Evolutionary conservation across 2,888 invertebrate genomes (phyloP).

Genomic region (Metellina segmentata): DNA sequence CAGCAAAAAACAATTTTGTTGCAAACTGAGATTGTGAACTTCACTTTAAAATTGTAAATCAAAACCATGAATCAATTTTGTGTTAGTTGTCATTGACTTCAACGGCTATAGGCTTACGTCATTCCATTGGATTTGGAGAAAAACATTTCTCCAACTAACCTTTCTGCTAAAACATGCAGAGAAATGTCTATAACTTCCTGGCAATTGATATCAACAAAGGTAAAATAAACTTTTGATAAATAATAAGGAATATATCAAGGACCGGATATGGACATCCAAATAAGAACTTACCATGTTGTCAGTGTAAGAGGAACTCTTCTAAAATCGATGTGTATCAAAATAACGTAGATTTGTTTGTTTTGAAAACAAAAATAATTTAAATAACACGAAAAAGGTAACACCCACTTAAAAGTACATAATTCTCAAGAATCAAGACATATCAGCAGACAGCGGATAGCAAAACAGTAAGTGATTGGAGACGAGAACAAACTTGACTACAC

Average conservation of each 20-base stretch:
- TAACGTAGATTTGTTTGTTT: background rate
- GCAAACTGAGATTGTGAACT: too few relatives aligned
- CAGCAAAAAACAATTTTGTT: too few relatives aligned
- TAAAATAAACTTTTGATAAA: background rate
- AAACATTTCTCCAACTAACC: too few relatives aligned
- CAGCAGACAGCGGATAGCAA: constrained; percentile 50
- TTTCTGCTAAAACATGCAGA: too few relatives aligned
- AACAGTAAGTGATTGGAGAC: background rate
- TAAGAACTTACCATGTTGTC: constrained; percentile 63
- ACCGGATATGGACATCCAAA: constrained; percentile 5
- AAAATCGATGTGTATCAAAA: constrained; percentile 23
- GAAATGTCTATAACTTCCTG: too few relatives aligned
- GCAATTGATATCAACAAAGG: background rate
- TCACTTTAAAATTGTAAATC: too few relatives aligned
- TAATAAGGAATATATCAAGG: background rate
- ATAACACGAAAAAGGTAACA: constrained; percentile 61
- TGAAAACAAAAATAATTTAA: constrained; percentile 51
- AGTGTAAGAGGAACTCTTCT: background rate
- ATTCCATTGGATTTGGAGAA: too few relatives aligned
- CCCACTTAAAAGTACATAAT: constrained; percentile 62
- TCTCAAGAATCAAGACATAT: constrained; percentile 71
- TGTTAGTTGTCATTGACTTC: too few relatives aligned
- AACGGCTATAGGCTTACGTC: too few relatives aligned
- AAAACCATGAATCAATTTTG: too few relatives aligned
- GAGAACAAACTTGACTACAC: background rate